Evolutionary conservation across 2,797 vertebrate genomes (phyloP), one percentile per base, ranked within the genome.

Genomic region (Sebastes dallii): DNA sequence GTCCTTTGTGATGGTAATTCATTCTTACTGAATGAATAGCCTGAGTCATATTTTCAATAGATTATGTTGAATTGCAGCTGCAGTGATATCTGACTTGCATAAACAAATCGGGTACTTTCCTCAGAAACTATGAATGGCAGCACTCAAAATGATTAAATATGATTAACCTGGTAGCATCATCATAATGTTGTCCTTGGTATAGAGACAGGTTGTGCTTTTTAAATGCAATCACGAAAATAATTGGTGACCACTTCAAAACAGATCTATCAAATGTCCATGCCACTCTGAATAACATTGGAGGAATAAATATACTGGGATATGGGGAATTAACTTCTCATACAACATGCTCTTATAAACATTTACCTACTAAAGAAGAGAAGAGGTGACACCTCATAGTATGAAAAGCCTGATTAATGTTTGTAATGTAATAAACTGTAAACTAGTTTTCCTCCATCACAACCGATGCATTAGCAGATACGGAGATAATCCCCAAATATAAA

Each of bases 321-420:
- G 84, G 70, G 72, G 62, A 68, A 60, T 81, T 80, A n/a, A 77
- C 65, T 64, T 89, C 72, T 88, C 81, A 90, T 89, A 88, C 72
- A 89, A 85, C 93, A 94, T 93, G 91, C 91, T 83, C 67, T 78
- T 87, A 86, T 80, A 92, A 88, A 92, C 78, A 90, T 85, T 89
- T 65, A 87, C 36, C 68, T 66, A 79, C 56, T 75, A 80, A 90
- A 88, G 71, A 83, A 66, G 77, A 82, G 71, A 82, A 69, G 83
- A 86, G 74, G 83, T 68, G 67, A 83, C 42, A 67, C 72, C 74
- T 75, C 36, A 68, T 61, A 71, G 58, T 88, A 81, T 74, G 86
- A 89, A 85, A 88, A 87, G 72, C 56, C 72, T 73, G 81, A 88
- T 83, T 86, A 60, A 82, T 72, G 52, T 78, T 72, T 6, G 7